These are phyloP conservation scores for Aphaenogaster floridana DNA, from an alignment of 1,140 invertebrate species.

Conservation along the genomic window DNA sequence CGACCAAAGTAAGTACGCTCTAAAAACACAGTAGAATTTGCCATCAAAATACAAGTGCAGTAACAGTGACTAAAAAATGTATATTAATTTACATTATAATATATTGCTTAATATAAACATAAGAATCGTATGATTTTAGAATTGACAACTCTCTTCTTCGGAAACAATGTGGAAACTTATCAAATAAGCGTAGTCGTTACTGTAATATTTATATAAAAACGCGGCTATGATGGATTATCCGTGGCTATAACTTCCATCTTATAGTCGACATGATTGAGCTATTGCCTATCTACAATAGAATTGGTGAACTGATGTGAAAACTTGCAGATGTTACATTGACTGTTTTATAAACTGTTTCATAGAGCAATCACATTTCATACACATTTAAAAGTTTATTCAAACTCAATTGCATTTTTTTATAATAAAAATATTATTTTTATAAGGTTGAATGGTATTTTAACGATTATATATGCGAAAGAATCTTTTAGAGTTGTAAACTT, in stretches of 20 bases:
- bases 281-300: neutral
- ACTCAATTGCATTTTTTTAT: neutral
- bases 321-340: neutral
- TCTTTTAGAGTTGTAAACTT: neutral
- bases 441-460: neutral
- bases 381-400: neutral
- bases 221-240: neutral
- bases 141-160: neutral
- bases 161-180: neutral
- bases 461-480: neutral
- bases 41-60: neutral
- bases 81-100: neutral
- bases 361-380: neutral
- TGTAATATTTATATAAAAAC: constrained; percentile 28
- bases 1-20: constrained; percentile 3
- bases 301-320: neutral
- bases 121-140: too few species aligned
- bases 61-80: neutral
- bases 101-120: neutral
- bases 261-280: neutral
- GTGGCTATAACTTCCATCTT: neutral
- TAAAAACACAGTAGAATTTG: neutral
- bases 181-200: neutral
- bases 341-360: neutral
- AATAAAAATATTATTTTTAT: constrained; percentile 13